Percentiles rank a stretch among this genome's conserved stretches.
These are phyloP conservation scores for Valencia hispanica DNA, from an alignment of 2,797 vertebrate genomes.

Conservation along the genomic window DNA sequence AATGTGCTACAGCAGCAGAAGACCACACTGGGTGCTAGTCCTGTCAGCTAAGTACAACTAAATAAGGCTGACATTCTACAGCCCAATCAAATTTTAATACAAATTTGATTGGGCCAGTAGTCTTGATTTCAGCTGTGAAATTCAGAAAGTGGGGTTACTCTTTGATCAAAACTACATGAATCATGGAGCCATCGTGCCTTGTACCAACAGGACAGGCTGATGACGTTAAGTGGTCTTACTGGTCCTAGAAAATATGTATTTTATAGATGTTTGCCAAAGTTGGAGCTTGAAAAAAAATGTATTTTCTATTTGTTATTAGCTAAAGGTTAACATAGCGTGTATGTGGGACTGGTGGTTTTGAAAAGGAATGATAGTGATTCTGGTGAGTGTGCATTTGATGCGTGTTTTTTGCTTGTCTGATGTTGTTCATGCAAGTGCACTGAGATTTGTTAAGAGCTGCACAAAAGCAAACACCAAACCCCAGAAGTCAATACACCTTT, in stretches of 20 bases:
- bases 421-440: conserved; percentile 22
- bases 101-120: neutral
- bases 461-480: conserved; percentile 15
- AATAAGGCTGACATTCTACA: neutral
- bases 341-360: neutral
- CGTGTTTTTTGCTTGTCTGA: conserved; percentile 34
- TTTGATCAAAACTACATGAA: neutral
- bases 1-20: neutral
- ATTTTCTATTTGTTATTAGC: neutral
- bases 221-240: neutral
- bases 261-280: neutral
- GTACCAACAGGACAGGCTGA: neutral
- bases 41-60: neutral
- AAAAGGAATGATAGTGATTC: neutral
- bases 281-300: neutral
- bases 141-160: neutral
- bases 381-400: conserved; percentile 24
- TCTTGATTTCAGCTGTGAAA: neutral
- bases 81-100: neutral
- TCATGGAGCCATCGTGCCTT: neutral
- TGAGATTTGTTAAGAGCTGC: conserved; percentile 30
- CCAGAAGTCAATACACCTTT: conserved; percentile 21
- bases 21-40: neutral
- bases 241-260: neutral
- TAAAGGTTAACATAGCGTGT: conserved; percentile 7